A percentile compares a stretch with the other conserved stretches of the same genome.
Conservation (phyloP, 37 sponge, comb jelly and placozoan genomes). For the Petrosia ficiformis region DNA sequence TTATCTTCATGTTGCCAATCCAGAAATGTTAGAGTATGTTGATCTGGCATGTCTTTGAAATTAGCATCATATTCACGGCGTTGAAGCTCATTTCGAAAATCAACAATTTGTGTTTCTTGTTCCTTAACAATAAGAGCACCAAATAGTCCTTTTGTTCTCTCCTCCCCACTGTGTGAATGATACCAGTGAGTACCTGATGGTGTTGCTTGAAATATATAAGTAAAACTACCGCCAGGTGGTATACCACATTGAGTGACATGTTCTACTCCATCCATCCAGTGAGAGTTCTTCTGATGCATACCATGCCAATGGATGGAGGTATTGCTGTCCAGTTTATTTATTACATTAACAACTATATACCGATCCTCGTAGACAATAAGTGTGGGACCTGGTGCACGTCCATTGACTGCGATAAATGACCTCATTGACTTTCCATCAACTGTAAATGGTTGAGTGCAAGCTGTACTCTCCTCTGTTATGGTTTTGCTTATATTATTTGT, state of each 20-base stretch:
- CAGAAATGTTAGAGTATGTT: conserved; percentile 47
- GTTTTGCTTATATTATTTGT: too few relatives aligned
- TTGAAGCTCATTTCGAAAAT: neutral
- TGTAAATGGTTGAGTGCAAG: conserved; percentile 42
- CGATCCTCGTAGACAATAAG: conserved; percentile 51
- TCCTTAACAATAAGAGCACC: conserved; percentile 68
- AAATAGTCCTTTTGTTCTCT: conserved; percentile 58
- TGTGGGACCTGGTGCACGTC: conserved; percentile 68
- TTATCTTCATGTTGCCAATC: conserved; percentile 45
- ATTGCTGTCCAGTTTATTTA: conserved; percentile 41
- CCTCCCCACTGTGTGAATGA: conserved; percentile 68
- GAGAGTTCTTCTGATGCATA: conserved; percentile 57
- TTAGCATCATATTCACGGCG: neutral
- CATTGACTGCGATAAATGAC: conserved; percentile 56
- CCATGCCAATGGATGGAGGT: conserved; percentile 87
- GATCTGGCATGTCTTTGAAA: conserved; percentile 47
- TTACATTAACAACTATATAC: conserved; percentile 48
- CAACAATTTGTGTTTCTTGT: neutral
- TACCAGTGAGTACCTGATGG: conserved; percentile 84
- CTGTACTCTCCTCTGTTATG: neutral
- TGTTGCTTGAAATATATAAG: conserved; percentile 51
- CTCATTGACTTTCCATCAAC: conserved; percentile 65
- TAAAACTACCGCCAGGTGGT: conserved; percentile 18
- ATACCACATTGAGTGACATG: conserved; percentile 82
- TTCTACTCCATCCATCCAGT: conserved; percentile 79